A percentile compares a stretch with the other conserved stretches of the same genome.
phyloP scores from a whole-genome alignment of 2,888 invertebrate species.

The Hoplodrina blanda region DNA sequence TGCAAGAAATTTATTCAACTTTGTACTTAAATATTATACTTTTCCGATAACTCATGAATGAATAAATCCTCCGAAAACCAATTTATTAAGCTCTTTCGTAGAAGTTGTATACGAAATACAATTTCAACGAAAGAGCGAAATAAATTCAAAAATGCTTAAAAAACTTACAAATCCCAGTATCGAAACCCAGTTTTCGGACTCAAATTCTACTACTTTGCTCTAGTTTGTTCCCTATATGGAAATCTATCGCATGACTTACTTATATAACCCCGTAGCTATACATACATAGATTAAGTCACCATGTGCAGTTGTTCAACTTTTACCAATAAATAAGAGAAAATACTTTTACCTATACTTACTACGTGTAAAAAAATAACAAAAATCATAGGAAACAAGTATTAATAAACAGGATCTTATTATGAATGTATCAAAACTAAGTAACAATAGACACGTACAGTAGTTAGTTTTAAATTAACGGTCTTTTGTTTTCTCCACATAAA shows the following conservation, averaged over 20 bases:
- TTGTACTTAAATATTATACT: no score
- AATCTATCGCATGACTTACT: not conserved
- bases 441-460: not conserved
- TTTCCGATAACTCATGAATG: no score
- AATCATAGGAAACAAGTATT: not conserved
- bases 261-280: not conserved
- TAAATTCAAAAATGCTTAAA: no score
- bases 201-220: no score
- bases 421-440: slow-evolving; percentile 6
- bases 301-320: not conserved
- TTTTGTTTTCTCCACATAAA: slow-evolving; percentile 14
- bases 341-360: not conserved
- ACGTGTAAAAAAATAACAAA: not conserved
- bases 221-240: no score
- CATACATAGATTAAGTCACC: not conserved
- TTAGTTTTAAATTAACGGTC: not conserved
- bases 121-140: no score
- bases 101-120: no score
- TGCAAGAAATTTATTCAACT: no score
- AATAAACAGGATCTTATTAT: not conserved
- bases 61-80: no score
- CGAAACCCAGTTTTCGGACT: no score
- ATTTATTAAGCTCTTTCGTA: no score
- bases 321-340: not conserved
- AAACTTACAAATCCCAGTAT: no score